Evolutionary conservation across 2,797 vertebrate species (phyloP).

Genomic region (Octomys mimax): DNA sequence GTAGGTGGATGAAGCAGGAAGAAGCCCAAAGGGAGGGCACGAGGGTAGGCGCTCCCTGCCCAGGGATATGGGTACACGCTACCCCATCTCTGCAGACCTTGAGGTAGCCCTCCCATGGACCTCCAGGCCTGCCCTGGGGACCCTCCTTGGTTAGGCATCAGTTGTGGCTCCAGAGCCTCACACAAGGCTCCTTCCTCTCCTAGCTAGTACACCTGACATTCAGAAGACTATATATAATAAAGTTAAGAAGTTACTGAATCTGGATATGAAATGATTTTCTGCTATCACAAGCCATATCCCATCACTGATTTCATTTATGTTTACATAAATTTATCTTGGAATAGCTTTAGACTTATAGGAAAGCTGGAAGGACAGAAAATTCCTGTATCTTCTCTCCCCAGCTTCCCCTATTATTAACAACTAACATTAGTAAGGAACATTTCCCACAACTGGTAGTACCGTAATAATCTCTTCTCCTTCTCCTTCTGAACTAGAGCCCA

Average conservation of each 20-base stretch:
- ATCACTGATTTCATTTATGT: background rate
- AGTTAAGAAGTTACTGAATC: background rate
- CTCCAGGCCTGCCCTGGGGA: background rate
- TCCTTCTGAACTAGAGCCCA: background rate
- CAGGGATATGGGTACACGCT: background rate
- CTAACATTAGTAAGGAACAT: background rate
- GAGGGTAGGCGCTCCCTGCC: background rate
- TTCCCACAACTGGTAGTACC: background rate
- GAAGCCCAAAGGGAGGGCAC: background rate
- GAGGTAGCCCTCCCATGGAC: fast-evolving
- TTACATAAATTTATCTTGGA: constrained; percentile 32
- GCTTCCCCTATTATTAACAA: background rate
- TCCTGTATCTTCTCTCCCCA: background rate
- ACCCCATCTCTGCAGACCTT: background rate
- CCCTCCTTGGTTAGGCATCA: background rate
- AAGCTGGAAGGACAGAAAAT: constrained; percentile 34
- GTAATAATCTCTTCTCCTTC: background rate
- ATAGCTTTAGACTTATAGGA: constrained; percentile 13
- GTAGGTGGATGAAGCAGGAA: background rate
- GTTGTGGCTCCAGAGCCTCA: background rate
- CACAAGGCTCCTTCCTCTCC: background rate
- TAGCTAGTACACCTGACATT: background rate
- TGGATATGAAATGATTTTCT: constrained; percentile 40
- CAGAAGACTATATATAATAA: background rate
- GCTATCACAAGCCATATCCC: background rate